phyloP scores from a whole-genome alignment of 2,113 vertebrate species.

The Thunnus maccoyii region DNA sequence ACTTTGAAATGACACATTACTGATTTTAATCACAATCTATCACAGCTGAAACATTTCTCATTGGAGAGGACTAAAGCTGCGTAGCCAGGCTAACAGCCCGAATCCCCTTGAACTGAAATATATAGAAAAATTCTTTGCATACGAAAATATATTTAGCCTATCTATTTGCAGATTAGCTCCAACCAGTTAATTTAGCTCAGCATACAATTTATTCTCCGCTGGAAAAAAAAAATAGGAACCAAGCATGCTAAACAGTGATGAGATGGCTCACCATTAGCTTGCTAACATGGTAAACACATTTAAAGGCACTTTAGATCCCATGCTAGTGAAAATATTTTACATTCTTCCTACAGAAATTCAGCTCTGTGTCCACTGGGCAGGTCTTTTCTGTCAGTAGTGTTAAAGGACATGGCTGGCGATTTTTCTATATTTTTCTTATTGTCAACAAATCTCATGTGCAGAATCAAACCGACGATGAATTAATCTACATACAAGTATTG shows the following conservation, averaged over 20 bases:
- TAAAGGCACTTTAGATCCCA: constrained; percentile 31
- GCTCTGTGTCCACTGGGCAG: constrained; percentile 37
- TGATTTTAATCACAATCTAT: constrained; percentile 65
- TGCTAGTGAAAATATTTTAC: constrained; percentile 4
- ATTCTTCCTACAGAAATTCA: neutral
- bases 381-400: neutral
- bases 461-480: too few species aligned
- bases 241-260: neutral
- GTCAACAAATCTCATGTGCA: too few species aligned
- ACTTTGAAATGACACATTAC: constrained; percentile 39
- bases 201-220: constrained; percentile 14
- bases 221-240: neutral
- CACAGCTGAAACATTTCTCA: constrained; percentile 42
- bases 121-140: constrained; percentile 15
- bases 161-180: constrained; percentile 45
- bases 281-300: constrained; percentile 32
- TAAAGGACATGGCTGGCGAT: too few species aligned
- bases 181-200: constrained; percentile 48
- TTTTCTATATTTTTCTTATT: too few species aligned
- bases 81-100: neutral
- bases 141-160: constrained; percentile 52
- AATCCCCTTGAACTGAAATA: constrained; percentile 18
- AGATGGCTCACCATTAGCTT: constrained; percentile 8
- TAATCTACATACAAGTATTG: too few species aligned
- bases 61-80: neutral